These are phyloP conservation scores for Aurelia sp. DNA, from an alignment of 30 jellyfish, hydroid and myxozoan genomes.

Conservation along the genomic window DNA sequence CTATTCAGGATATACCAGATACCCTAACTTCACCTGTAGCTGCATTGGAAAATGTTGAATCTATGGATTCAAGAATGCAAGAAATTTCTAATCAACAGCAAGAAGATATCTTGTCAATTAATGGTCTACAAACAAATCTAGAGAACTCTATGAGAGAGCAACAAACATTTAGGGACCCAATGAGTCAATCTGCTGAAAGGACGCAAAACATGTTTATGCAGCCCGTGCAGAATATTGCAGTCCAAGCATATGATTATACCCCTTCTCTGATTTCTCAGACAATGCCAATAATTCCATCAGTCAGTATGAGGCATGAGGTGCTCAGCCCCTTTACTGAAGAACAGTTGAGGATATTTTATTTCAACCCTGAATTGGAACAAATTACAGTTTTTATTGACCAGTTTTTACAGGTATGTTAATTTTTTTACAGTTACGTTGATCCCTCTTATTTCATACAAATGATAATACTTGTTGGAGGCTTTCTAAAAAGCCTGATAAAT, in stretches of 20 bases:
- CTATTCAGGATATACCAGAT: background rate
- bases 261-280: background rate
- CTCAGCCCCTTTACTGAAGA: slow-evolving; percentile 63
- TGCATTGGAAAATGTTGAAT: no score
- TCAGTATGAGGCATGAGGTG: background rate
- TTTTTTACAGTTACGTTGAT: no score
- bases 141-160: no score
- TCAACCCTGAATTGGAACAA: slow-evolving; percentile 75
- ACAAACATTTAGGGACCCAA: no score
- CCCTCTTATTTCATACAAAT: no score
- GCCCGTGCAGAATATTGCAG: background rate
- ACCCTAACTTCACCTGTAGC: background rate
- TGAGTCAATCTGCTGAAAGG: no score
- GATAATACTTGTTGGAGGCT: no score
- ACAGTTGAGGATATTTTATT: slow-evolving; percentile 58
- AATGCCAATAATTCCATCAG: background rate
- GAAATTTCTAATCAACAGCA: no score
- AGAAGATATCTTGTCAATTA: no score
- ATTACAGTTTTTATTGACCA: slow-evolving; percentile 71
- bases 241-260: background rate
- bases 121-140: no score
- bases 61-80: no score
- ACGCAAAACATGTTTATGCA: background rate
- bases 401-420: slow-evolving; percentile 65
- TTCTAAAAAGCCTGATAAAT: no score